Conservation (phyloP, 2,888 invertebrate genomes). For the Melanchra persicariae region DNA sequence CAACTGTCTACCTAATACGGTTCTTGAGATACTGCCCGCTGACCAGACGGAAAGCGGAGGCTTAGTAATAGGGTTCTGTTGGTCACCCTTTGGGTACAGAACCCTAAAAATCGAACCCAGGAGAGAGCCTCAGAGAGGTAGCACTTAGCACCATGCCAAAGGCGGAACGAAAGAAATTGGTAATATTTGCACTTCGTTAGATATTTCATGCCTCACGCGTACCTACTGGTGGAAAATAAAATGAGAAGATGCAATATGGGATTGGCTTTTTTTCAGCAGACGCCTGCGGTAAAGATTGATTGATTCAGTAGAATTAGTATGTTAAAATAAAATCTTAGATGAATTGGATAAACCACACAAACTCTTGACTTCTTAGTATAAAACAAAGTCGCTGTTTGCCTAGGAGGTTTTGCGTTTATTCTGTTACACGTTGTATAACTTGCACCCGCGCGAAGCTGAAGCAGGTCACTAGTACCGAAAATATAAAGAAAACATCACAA, state of each 20-base stretch:
- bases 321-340: background rate
- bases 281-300: background rate
- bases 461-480: background rate
- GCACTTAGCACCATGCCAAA: background rate
- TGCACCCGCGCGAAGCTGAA: too few species aligned
- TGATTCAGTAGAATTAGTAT: background rate
- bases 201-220: slow-evolving; percentile 13
- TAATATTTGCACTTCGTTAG: slow-evolving; percentile 12
- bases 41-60: too few species aligned
- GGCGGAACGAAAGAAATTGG: background rate
- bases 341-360: background rate
- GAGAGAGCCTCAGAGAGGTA: background rate
- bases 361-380: background rate
- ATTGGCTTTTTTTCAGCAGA: background rate
- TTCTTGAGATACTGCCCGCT: too few species aligned
- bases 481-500: background rate
- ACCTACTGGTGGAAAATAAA: slow-evolving; percentile 16
- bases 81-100: too few species aligned
- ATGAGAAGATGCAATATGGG: background rate
- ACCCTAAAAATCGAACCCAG: background rate
- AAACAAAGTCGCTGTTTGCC: background rate
- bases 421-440: too few species aligned
- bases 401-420: too few species aligned
- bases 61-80: too few species aligned
- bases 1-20: too few species aligned